Evolutionary conservation across 2,888 invertebrate genomes (phyloP).

Genomic region (Scelioninae gen. 2): DNA sequence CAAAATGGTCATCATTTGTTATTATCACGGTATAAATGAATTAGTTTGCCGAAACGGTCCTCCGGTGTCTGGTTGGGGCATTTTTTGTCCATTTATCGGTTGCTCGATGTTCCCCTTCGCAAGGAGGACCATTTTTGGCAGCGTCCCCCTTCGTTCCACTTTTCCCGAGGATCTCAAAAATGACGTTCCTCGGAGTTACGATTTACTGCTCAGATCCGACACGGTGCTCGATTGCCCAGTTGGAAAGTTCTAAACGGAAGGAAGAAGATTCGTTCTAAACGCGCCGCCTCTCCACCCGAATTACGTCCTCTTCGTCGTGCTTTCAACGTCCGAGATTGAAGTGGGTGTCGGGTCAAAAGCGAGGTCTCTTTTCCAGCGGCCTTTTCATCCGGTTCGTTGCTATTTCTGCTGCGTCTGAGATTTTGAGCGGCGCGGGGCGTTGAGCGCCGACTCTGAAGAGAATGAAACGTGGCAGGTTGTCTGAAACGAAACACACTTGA

Average conservation of each 20-base stretch:
- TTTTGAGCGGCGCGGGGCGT: conserved; percentile 15
- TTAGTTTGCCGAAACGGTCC: too few relatives aligned
- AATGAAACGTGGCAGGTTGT: conserved; percentile 37
- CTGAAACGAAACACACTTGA: conserved; percentile 31
- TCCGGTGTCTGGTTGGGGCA: too few relatives aligned
- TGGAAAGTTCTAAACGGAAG: conserved; percentile 29
- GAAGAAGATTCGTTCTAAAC: conserved; percentile 28
- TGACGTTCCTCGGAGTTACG: background rate
- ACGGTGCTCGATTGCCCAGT: conserved; percentile 10
- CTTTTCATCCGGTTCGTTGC: conserved; percentile 37
- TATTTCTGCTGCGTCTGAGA: conserved; percentile 34
- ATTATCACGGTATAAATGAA: too few relatives aligned
- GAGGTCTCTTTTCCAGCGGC: conserved; percentile 30
- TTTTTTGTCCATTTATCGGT: too few relatives aligned
- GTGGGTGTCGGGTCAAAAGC: conserved; percentile 28
- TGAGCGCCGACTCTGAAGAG: conserved; percentile 24
- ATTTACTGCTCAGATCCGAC: conserved; percentile 6
- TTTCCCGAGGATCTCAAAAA: too few relatives aligned
- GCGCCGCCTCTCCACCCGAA: conserved; percentile 21
- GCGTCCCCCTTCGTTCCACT: too few relatives aligned
- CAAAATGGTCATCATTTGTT: too few relatives aligned
- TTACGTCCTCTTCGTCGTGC: conserved; percentile 28
- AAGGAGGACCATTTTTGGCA: too few relatives aligned
- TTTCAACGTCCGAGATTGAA: conserved; percentile 31
- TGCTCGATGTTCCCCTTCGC: background rate